Conservation (phyloP, 1,140 invertebrate species). For the Lepidostoma basale region DNA sequence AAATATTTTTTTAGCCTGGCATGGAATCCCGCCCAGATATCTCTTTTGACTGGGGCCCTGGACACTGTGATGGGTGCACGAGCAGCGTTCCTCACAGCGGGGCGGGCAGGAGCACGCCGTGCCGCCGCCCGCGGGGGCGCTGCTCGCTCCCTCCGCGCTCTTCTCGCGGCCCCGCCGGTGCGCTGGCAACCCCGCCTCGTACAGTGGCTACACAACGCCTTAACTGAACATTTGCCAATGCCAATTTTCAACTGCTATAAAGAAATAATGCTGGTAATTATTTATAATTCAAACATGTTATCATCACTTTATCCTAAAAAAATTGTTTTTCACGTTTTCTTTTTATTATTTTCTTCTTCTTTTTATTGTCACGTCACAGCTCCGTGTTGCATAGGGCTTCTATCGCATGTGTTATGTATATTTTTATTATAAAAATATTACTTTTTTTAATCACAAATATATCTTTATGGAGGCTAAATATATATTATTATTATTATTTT, state of each 20-base stretch:
- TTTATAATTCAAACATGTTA: not conserved
- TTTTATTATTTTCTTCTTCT: too few relatives aligned
- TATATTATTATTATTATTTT: too few relatives aligned
- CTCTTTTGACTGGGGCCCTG: slow-evolving; percentile 30
- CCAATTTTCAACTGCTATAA: slow-evolving; percentile 37
- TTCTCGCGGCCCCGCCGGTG: slow-evolving; percentile 36
- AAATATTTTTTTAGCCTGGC: slow-evolving; percentile 31
- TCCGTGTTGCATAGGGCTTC: too few relatives aligned
- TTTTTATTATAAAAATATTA: too few relatives aligned
- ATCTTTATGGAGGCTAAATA: too few relatives aligned
- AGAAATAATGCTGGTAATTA: slow-evolving; percentile 42
- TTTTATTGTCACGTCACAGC: too few relatives aligned
- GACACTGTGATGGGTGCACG: slow-evolving; percentile 28
- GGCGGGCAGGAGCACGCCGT: slow-evolving; percentile 32
- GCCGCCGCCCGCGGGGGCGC: slow-evolving; percentile 37
- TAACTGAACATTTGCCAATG: slow-evolving; percentile 39
- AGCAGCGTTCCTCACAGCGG: slow-evolving; percentile 35
- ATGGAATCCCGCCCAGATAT: slow-evolving; percentile 36
- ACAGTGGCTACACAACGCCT: slow-evolving; percentile 43
- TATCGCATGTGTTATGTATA: too few relatives aligned
- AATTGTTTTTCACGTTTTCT: not conserved
- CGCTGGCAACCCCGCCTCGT: slow-evolving; percentile 40
- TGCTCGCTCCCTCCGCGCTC: slow-evolving; percentile 29
- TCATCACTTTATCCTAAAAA: not conserved
- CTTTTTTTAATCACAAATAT: too few relatives aligned